Evolutionary conservation across 2,888 invertebrate species (phyloP), one percentile per base, ranked within the genome.

Genomic region (Agrochola macilenta): DNA sequence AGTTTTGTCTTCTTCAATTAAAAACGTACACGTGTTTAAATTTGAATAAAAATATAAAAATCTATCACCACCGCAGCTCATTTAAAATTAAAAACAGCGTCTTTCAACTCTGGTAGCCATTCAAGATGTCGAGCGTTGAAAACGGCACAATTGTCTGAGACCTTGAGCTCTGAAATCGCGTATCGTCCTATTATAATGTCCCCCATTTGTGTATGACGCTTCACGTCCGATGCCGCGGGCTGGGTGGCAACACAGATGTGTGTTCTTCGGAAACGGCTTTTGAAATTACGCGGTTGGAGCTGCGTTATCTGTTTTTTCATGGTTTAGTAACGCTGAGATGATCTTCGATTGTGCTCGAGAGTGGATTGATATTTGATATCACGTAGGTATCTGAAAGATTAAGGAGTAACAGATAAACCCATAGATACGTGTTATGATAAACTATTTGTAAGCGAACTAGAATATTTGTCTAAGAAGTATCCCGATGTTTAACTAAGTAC

Each of bases 111-210:
- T 35, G 35, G 39, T 71, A 35, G 23, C 58, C 14, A 83, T 90
- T 90, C 87, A 83, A 87, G 88, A 89, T 82, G 88, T 87, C 85
- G 83, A 87, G 81, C 83, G 84, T 89, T 86, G 79, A 88, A 85
- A 91, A 91, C 88, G 89, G 89, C 88, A 92, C 92, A 92, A 92
- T 92, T 79, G 91, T 88, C 79, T 80, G 82, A 77, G 89, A 89
- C 90, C 90, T 93, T 93, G 92, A 89, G 91, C 84, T 85, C 81
- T 89, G 81, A 89, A 90, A 89, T 91, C 89, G 90, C 88, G 85
- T 89, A 90, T 90, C 86, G 87, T 88, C 89, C 89, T 90, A 88
- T 92, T 90, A 90, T 90, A 84, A 88, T 86, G 87, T 87, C 85
- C 86, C 87, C 88, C 87, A 90, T 92, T 92, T 91, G 90, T 79